Conservation (phyloP, 2,113 vertebrate genomes). For the Chlamydotis undulata region DNA sequence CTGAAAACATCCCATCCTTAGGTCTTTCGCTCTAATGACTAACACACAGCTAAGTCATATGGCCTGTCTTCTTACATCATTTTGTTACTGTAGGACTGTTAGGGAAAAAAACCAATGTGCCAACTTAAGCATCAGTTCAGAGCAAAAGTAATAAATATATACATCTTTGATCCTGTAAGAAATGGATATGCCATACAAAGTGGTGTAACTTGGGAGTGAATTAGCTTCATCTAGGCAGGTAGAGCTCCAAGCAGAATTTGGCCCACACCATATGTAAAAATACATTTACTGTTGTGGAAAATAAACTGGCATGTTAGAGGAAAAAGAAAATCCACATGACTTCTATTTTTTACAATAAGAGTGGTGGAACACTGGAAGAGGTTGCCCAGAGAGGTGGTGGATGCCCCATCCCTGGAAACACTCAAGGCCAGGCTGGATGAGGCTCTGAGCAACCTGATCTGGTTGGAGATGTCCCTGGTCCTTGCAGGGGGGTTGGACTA, state of each 20-base stretch:
- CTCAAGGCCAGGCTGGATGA: no score
- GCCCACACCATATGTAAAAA: background rate
- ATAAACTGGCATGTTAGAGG: background rate
- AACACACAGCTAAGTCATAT: background rate
- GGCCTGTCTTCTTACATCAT: background rate
- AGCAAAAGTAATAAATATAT: background rate
- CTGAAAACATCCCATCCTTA: background rate
- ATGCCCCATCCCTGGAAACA: no score
- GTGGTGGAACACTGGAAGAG: no score
- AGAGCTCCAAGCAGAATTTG: background rate
- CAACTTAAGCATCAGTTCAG: background rate
- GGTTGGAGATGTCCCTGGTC: no score
- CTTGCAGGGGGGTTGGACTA: no score
- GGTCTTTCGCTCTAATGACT: background rate
- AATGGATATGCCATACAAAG: background rate
- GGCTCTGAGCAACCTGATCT: no score
- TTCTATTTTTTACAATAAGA: background rate
- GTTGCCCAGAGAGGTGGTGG: no score
- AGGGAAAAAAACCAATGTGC: background rate
- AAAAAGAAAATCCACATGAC: background rate
- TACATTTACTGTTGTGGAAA: background rate
- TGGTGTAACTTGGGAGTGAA: background rate
- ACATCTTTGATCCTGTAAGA: background rate
- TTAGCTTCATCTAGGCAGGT: background rate
- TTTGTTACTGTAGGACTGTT: background rate